These are phyloP conservation scores for Pristionchus mayeri DNA, from an alignment of 2,888 invertebrate species.

Conservation along the genomic window DNA sequence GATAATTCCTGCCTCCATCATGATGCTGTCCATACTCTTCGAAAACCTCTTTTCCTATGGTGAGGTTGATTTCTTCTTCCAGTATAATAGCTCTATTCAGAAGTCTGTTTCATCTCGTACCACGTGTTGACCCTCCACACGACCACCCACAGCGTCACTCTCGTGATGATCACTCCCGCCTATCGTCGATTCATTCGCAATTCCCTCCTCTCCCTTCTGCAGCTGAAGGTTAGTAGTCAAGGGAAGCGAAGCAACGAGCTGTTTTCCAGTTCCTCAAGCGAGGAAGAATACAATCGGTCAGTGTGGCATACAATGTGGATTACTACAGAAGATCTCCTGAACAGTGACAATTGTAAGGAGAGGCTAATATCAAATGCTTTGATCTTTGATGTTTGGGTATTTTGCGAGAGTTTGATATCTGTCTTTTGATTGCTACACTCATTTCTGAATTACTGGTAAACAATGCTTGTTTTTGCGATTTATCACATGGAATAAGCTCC, in stretches of 20 bases:
- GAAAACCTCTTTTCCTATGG: background rate
- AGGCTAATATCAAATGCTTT: too few relatives aligned
- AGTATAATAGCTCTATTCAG: background rate
- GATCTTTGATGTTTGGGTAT: too few relatives aligned
- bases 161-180: background rate
- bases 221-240: background rate
- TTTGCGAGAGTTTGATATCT: too few relatives aligned
- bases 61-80: background rate
- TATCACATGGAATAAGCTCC: too few relatives aligned
- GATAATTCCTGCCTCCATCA: background rate
- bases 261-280: background rate
- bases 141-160: background rate
- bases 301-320: too few relatives aligned
- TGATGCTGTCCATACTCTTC: background rate
- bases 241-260: background rate
- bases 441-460: too few relatives aligned
- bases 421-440: too few relatives aligned
- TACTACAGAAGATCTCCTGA: too few relatives aligned
- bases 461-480: too few relatives aligned
- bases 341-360: too few relatives aligned
- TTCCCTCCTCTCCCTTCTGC: background rate
- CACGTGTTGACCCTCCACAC: background rate
- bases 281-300: background rate
- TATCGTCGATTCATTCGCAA: background rate
- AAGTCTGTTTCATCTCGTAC: background rate